A percentile compares a stretch with the other conserved stretches of the same genome.
phyloP scores from a whole-genome alignment of 2,888 invertebrate species.

The Diarsia brunnea region DNA sequence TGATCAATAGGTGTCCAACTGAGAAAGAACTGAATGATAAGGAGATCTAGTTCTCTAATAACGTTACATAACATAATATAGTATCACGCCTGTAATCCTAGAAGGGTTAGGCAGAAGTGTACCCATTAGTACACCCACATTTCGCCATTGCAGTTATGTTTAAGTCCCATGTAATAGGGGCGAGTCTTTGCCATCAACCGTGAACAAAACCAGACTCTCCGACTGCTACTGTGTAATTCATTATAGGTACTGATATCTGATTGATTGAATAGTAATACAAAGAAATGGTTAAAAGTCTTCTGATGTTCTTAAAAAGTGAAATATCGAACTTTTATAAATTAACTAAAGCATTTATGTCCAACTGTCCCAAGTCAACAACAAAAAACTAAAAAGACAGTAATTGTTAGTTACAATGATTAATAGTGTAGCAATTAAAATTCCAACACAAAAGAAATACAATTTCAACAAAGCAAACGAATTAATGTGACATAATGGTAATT shows the following conservation, averaged over 20 bases:
- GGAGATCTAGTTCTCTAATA: neutral
- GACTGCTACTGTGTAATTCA: too few species aligned
- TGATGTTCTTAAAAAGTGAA: neutral
- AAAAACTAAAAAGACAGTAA: slow-evolving; percentile 3
- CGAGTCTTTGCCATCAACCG: too few species aligned
- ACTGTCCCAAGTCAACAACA: neutral
- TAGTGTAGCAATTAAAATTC: slow-evolving; percentile 21
- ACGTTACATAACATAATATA: too few species aligned
- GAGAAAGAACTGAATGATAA: neutral
- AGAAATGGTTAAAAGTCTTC: neutral
- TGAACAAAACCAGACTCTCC: too few species aligned
- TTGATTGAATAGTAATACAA: neutral
- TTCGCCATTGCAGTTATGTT: too few species aligned
- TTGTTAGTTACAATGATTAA: neutral
- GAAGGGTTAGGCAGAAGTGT: too few species aligned
- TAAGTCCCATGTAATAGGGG: too few species aligned
- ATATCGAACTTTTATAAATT: neutral
- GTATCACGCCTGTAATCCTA: too few species aligned
- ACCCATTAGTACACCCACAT: too few species aligned
- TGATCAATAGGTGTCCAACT: neutral
- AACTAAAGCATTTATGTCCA: neutral
- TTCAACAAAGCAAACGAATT: slow-evolving; percentile 15
- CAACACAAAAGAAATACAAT: neutral
- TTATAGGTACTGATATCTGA: too few species aligned
- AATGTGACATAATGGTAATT: slow-evolving; percentile 2